phyloP scores from a whole-genome alignment of 2,797 vertebrate species.

The Squalus acanthias region DNA sequence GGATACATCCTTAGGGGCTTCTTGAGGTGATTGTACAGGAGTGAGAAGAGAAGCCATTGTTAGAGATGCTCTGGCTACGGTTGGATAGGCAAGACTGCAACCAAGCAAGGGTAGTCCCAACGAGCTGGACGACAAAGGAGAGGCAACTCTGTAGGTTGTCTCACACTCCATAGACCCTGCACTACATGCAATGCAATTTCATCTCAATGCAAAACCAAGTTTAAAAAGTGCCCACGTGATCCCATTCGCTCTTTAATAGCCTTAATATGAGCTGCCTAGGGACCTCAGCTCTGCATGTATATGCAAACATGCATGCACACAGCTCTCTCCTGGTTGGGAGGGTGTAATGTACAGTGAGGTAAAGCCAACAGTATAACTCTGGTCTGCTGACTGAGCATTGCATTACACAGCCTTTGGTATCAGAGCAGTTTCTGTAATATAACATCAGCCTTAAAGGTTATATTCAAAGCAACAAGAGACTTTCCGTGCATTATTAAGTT shows the following conservation, averaged over 20 bases:
- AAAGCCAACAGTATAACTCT: background rate
- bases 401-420: background rate
- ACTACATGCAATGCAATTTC: background rate
- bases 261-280: background rate
- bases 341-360: background rate
- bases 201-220: background rate
- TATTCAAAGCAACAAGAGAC: constrained; percentile 45
- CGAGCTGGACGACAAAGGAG: background rate
- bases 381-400: background rate
- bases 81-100: background rate
- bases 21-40: background rate
- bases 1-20: background rate
- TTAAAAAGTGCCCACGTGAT: background rate
- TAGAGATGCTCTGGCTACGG: background rate
- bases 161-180: background rate
- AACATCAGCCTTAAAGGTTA: constrained; percentile 41
- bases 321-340: background rate
- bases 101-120: background rate
- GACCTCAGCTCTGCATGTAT: background rate
- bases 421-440: background rate
- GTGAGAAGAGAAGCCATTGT: background rate
- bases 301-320: background rate
- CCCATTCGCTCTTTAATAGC: background rate
- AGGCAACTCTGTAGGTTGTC: background rate
- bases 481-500: background rate